A percentile compares a stretch with the other conserved stretches of the same genome.
These are phyloP conservation scores for Denticeps clupeoides DNA, from an alignment of 2,797 vertebrate genomes.

Conservation along the genomic window DNA sequence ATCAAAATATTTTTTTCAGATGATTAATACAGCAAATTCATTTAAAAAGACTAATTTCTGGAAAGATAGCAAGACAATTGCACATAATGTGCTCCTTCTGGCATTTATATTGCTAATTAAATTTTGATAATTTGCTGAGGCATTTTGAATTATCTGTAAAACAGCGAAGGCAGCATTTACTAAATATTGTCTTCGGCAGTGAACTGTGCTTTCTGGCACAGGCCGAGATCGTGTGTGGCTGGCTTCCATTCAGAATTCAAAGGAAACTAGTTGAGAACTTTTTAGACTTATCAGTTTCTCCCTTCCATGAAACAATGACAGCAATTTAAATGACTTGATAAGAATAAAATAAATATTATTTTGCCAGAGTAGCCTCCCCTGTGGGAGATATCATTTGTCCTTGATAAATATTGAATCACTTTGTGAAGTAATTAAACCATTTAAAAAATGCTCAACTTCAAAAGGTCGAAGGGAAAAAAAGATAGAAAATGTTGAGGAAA, in stretches of 20 bases:
- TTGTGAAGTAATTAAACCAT: constrained; percentile 50
- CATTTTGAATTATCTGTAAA: constrained; percentile 67
- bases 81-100: constrained; percentile 79
- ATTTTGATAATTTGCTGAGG: constrained; percentile 84
- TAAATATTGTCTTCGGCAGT: constrained; percentile 50
- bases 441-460: constrained; percentile 37
- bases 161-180: constrained; percentile 54
- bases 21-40: constrained; percentile 99
- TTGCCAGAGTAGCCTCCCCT: constrained; percentile 45
- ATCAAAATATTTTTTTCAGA: constrained; percentile 98
- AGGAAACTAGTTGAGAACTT: constrained; percentile 19
- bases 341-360: constrained; percentile 52
- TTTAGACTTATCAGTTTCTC: constrained; percentile 1
- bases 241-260: constrained; percentile 16
- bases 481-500: constrained; percentile 29
- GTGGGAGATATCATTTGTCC: constrained; percentile 42
- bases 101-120: constrained; percentile 99
- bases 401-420: constrained; percentile 37
- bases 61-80: constrained; percentile 98
- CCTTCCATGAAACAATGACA: constrained; percentile 39
- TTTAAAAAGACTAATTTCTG: constrained; percentile 99
- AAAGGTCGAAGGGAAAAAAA: too few relatives aligned
- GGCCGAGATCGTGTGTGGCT: constrained; percentile 9
- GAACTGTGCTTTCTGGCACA: constrained; percentile 11
- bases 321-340: constrained; percentile 57